These are phyloP conservation scores for Diachasma alloeum DNA, from an alignment of 1,140 invertebrate species.

Conservation along the genomic window DNA sequence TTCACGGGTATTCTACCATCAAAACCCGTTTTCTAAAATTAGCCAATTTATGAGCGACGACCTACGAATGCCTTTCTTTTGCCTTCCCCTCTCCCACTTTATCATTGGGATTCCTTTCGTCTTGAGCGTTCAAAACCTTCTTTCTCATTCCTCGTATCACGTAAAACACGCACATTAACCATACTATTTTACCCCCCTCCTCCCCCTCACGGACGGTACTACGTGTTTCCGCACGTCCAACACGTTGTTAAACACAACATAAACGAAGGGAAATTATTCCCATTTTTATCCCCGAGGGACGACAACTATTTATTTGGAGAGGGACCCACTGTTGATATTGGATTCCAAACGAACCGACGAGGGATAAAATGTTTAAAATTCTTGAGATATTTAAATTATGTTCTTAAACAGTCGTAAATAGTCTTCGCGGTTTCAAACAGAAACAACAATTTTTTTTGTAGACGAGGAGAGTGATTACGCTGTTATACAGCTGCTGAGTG, in stretches of 20 bases:
- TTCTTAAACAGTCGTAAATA: not conserved
- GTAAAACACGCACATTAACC: not conserved
- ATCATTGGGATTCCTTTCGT: conserved; percentile 5
- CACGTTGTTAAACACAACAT: conserved; percentile 9
- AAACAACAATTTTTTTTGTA: not conserved
- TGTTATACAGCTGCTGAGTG: no score
- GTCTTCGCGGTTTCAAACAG: not conserved
- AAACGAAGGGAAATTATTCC: not conserved
- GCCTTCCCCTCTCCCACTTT: conserved; percentile 22
- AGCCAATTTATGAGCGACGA: conserved; percentile 47
- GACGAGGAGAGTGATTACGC: no score
- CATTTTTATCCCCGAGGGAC: not conserved
- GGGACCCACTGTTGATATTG: not conserved
- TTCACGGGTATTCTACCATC: not conserved
- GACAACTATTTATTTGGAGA: not conserved
- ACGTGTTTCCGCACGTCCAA: not conserved
- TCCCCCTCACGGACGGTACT: not conserved
- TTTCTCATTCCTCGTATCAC: not conserved
- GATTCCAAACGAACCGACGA: not conserved
- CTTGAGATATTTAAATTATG: not conserved
- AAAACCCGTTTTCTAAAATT: conserved; percentile 50
- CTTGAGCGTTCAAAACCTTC: not conserved
- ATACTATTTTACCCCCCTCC: not conserved
- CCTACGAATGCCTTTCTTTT: conserved; percentile 40
- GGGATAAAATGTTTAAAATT: not conserved